A percentile compares a stretch with the other conserved stretches of the same genome.
phyloP scores from a whole-genome alignment of 2,113 vertebrate genomes.

The Sturnira hondurensis region DNA sequence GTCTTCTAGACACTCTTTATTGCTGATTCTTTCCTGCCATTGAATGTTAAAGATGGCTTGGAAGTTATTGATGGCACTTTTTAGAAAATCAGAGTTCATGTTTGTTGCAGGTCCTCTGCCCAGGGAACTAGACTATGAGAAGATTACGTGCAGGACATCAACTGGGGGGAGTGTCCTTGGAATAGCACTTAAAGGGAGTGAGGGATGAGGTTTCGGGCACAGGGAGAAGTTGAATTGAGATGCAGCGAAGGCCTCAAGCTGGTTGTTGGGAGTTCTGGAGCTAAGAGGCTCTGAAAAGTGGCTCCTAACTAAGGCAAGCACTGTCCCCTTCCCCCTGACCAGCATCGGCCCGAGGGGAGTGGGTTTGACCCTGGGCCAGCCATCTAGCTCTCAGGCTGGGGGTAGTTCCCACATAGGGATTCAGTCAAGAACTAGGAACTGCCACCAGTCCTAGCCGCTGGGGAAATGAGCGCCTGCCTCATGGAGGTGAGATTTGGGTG shows the following conservation, averaged over 20 bases:
- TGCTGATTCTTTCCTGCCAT: background rate
- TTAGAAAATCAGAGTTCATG: background rate
- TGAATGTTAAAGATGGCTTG: background rate
- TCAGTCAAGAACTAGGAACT: background rate
- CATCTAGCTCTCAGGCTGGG: background rate
- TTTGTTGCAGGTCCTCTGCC: background rate
- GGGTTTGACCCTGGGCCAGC: background rate
- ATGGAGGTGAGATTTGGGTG: background rate
- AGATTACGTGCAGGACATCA: background rate
- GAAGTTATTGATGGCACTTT: background rate
- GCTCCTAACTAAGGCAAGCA: background rate
- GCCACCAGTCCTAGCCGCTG: background rate
- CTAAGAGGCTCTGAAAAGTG: background rate
- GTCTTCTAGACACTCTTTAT: background rate
- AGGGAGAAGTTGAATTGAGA: background rate
- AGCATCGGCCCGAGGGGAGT: rapidly evolving
- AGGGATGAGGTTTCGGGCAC: background rate
- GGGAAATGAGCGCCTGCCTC: background rate
- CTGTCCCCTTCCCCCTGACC: rapidly evolving
- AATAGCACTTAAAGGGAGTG: background rate
- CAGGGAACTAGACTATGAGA: background rate
- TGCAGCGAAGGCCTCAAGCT: background rate
- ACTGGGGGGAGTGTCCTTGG: background rate
- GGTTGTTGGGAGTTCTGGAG: background rate
- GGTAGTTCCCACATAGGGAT: background rate